Percentiles rank a stretch among this genome's conserved stretches.
phyloP scores from a whole-genome alignment of 2,113 vertebrate genomes.

The Meleagris gallopavo region DNA sequence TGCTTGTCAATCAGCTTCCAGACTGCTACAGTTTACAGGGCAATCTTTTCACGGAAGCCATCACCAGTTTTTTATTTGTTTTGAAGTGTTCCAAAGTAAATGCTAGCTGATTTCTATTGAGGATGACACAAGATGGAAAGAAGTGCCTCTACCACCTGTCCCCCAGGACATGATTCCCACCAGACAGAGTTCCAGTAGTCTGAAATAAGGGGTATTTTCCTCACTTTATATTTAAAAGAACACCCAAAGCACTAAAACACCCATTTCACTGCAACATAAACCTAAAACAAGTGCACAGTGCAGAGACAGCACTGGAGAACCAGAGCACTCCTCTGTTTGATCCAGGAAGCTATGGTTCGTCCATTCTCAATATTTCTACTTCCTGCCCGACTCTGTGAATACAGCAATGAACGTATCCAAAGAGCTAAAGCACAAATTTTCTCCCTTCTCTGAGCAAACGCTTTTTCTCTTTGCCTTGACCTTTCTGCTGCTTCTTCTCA shows the following conservation, averaged over 20 bases:
- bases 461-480: background rate
- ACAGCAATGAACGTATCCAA: background rate
- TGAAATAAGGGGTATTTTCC: background rate
- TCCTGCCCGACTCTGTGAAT: background rate
- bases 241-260: background rate
- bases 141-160: background rate
- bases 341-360: background rate
- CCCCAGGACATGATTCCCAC: background rate
- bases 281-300: background rate
- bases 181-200: background rate
- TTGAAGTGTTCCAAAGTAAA: slow-evolving; percentile 14
- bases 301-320: background rate
- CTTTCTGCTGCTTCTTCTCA: background rate
- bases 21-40: slow-evolving; percentile 7
- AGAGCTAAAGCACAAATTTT: background rate
- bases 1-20: slow-evolving; percentile 48
- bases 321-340: background rate
- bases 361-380: background rate
- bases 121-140: background rate
- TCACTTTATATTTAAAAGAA: background rate
- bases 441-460: background rate
- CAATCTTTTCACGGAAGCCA: background rate
- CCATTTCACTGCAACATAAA: background rate
- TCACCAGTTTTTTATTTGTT: background rate
- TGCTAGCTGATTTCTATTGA: background rate